These are phyloP conservation scores for Taenaris catops DNA, from an alignment of 2,888 invertebrate genomes.

Conservation along the genomic window DNA sequence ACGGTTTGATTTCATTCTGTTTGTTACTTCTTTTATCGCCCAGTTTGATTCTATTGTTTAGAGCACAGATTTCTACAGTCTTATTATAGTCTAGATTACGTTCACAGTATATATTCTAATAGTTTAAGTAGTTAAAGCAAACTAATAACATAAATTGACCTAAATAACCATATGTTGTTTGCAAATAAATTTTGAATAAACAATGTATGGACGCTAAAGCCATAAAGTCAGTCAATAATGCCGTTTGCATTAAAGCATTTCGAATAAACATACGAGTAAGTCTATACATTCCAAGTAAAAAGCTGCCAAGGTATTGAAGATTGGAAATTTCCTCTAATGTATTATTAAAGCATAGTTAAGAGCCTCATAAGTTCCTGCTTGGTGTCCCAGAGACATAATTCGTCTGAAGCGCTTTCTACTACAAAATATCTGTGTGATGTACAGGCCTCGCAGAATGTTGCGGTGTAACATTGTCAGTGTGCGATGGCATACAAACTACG, in stretches of 20 bases:
- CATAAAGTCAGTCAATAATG: neutral
- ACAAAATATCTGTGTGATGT: slow-evolving; percentile 52
- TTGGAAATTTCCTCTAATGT: slow-evolving; percentile 29
- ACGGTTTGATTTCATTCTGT: no score
- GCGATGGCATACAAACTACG: slow-evolving; percentile 49
- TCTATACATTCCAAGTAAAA: slow-evolving; percentile 9
- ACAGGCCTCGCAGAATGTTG: slow-evolving; percentile 39
- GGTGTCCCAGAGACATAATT: slow-evolving; percentile 42
- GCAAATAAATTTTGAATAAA: no score
- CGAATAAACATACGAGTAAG: no score
- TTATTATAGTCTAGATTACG: no score
- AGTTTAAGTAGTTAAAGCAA: neutral
- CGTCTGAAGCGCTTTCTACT: slow-evolving; percentile 58
- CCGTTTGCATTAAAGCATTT: neutral
- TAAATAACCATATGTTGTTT: no score
- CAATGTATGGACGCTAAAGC: no score
- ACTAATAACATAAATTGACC: neutral
- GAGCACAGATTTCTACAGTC: no score
- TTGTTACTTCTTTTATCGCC: no score
- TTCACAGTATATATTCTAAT: no score
- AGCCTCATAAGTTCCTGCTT: slow-evolving; percentile 27
- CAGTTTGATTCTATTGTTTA: no score
- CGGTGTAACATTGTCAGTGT: slow-evolving; percentile 34
- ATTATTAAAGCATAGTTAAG: slow-evolving; percentile 19
- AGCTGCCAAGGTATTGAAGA: slow-evolving; percentile 9